A percentile compares a stretch with the other conserved stretches of the same genome.
Conservation (phyloP, 2,888 invertebrate genomes). For the Idaea dimidiata region DNA sequence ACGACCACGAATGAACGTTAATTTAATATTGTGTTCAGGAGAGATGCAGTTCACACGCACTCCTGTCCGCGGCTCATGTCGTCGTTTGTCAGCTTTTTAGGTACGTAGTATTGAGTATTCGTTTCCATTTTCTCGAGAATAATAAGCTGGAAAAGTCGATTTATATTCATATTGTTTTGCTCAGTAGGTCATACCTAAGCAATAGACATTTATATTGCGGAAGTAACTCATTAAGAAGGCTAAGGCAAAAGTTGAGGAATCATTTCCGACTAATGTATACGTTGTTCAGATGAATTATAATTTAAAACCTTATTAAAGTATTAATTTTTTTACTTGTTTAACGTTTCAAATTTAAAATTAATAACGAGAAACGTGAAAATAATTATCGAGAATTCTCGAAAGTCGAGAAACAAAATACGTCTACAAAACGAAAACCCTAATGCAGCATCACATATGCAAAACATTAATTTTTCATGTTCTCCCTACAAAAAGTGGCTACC, state of each 20-base stretch:
- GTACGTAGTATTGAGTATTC: not conserved
- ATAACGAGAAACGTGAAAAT: no score
- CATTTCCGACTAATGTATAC: no score
- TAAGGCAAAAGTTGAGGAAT: no score
- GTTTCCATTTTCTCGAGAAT: not conserved
- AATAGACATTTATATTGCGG: no score
- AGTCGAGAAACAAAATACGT: conserved; percentile 6
- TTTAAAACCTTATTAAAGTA: no score
- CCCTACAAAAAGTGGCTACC: conserved; percentile 44
- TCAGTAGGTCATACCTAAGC: no score
- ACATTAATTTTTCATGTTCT: conserved; percentile 47
- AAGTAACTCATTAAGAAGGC: no score
- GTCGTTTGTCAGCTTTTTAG: conserved; percentile 27
- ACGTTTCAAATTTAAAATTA: no score
- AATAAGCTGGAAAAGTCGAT: not conserved
- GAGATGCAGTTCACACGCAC: conserved; percentile 48
- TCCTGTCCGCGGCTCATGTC: conserved; percentile 16
- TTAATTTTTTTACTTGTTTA: no score
- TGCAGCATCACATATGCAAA: conserved; percentile 34
- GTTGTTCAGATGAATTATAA: no score
- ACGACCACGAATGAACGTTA: conserved; percentile 75
- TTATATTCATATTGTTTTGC: not conserved
- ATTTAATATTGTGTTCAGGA: conserved; percentile 66
- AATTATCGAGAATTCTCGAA: conserved; percentile 14
- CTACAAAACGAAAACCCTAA: not conserved